Percentiles rank a stretch among this genome's conserved stretches.
Evolutionary conservation across 1,140 invertebrate species (phyloP).

Genomic region (Hormaphis cornu): DNA sequence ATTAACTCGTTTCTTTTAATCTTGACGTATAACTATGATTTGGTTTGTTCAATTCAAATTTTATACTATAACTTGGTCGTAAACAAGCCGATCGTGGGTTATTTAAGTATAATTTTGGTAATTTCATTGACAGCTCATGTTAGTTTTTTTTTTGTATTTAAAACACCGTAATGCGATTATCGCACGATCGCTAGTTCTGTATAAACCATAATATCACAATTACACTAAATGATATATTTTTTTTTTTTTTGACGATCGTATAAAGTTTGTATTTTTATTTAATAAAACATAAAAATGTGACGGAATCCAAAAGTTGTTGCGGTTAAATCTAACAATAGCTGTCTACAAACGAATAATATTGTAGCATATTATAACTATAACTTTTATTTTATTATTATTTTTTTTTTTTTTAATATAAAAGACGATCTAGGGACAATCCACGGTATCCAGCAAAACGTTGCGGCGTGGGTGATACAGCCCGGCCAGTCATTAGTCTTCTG

Average conservation of each 20-base stretch:
- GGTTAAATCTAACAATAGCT: neutral
- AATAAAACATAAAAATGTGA: neutral
- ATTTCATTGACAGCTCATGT: too few species aligned
- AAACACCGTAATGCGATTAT: too few species aligned
- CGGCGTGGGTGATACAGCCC: neutral
- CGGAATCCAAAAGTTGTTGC: neutral
- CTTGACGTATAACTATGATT: constrained; percentile 4
- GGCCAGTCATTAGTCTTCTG: constrained; percentile 21
- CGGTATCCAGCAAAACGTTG: constrained; percentile 14
- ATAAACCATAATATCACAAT: too few species aligned
- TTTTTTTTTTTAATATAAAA: constrained; percentile 12
- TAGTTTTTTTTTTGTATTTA: too few species aligned
- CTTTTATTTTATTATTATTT: neutral
- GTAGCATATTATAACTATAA: neutral
- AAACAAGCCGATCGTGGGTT: too few species aligned
- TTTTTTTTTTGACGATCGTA: neutral
- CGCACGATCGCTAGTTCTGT: too few species aligned
- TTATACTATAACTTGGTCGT: too few species aligned
- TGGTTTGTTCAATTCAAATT: too few species aligned
- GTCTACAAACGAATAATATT: neutral
- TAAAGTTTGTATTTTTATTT: too few species aligned
- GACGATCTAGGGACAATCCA: neutral
- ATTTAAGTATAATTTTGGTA: too few species aligned
- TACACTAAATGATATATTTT: too few species aligned
- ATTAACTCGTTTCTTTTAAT: constrained; percentile 16